phyloP scores from a whole-genome alignment of 2,797 vertebrate genomes.

The Cyprinodon diabolis region DNA sequence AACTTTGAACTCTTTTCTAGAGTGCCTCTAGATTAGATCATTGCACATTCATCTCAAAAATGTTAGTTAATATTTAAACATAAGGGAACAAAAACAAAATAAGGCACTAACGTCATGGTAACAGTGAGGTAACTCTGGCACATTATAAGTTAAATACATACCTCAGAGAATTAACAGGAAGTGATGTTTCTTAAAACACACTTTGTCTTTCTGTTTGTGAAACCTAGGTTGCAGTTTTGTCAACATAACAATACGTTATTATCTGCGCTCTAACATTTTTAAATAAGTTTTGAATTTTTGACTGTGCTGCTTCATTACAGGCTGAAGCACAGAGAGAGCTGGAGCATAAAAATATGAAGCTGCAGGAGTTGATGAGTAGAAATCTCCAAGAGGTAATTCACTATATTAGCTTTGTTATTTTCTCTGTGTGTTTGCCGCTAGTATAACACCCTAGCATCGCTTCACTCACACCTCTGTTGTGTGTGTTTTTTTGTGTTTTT shows the following conservation, averaged over 20 bases:
- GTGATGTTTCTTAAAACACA: neutral
- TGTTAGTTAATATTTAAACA: no score
- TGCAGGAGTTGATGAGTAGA: constrained; percentile 86
- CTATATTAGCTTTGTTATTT: neutral
- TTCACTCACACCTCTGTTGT: neutral
- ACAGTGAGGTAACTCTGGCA: neutral
- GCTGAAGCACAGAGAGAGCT: constrained; percentile 86
- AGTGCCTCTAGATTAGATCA: neutral
- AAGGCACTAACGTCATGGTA: no score
- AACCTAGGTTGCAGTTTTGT: neutral
- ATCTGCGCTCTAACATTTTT: neutral
- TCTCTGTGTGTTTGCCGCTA: neutral
- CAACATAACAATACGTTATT: neutral
- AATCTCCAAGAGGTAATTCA: constrained; percentile 84
- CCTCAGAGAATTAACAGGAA: neutral
- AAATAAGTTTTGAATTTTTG: neutral
- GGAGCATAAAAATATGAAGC: constrained; percentile 84
- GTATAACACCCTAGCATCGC: neutral
- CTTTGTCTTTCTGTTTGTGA: neutral
- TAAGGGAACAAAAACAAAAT: no score
- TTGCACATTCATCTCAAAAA: neutral
- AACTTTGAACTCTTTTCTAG: no score
- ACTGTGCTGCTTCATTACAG: constrained; percentile 63
- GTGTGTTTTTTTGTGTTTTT: neutral
- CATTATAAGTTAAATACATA: no score